Evolutionary conservation across 2,113 vertebrate species (phyloP).

Genomic region (Stegostoma tigrinum): DNA sequence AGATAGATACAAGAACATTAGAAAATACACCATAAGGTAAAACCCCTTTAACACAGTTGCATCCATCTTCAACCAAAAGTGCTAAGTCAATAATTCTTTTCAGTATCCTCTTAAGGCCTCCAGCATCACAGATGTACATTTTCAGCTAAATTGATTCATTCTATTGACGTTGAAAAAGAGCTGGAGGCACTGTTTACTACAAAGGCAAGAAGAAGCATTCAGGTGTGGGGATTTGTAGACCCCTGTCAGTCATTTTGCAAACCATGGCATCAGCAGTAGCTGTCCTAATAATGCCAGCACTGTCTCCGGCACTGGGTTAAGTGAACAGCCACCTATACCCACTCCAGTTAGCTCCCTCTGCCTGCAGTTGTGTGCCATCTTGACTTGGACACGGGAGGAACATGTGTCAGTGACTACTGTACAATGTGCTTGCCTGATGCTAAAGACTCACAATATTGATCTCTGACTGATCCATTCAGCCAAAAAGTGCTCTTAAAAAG

Average conservation of each 20-base stretch:
- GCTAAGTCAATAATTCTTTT: too few relatives aligned
- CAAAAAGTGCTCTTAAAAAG: background rate
- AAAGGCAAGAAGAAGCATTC: background rate
- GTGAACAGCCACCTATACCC: background rate
- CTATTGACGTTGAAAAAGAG: too few relatives aligned
- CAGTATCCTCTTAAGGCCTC: too few relatives aligned
- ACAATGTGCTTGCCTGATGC: too few relatives aligned
- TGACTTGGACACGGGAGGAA: background rate
- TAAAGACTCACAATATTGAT: background rate
- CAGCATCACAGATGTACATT: too few relatives aligned
- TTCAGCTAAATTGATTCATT: too few relatives aligned
- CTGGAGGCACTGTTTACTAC: too few relatives aligned
- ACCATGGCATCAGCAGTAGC: background rate
- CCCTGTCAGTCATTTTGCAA: background rate
- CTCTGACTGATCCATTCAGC: background rate
- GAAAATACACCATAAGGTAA: background rate
- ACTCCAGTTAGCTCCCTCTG: background rate
- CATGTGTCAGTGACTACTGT: background rate
- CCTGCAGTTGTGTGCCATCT: background rate
- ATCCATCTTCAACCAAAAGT: too few relatives aligned
- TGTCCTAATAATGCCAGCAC: background rate
- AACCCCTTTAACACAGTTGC: background rate
- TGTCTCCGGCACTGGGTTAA: background rate
- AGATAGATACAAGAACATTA: background rate
- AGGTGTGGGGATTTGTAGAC: background rate